Percentiles rank a stretch among this genome's conserved stretches.
Evolutionary conservation across 2,113 vertebrate genomes (phyloP).

Genomic region (Columba janthina): DNA sequence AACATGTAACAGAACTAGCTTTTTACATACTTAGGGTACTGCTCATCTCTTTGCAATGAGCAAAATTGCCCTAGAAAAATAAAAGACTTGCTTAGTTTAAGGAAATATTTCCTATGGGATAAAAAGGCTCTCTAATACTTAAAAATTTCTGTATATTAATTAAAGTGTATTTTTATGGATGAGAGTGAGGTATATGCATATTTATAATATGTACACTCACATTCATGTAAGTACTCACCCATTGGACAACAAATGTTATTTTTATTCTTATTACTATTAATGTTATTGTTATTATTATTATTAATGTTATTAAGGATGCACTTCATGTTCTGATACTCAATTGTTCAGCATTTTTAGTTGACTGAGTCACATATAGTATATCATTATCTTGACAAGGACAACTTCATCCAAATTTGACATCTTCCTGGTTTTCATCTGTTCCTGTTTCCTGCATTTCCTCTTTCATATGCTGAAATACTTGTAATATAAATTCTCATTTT

Average conservation of each 20-base stretch:
- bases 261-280: neutral
- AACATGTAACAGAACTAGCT: neutral
- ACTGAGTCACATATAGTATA: neutral
- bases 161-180: neutral
- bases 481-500: neutral
- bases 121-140: neutral
- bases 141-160: neutral
- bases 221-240: accelerated
- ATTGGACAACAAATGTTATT: neutral
- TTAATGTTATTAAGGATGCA: neutral
- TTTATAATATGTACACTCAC: neutral
- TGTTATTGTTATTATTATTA: neutral
- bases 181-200: neutral
- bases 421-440: neutral
- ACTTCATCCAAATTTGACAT: neutral
- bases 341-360: neutral
- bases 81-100: neutral
- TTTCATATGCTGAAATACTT: neutral
- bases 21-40: neutral
- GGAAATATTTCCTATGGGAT: neutral
- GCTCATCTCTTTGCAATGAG: neutral
- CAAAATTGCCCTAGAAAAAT: neutral
- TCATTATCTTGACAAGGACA: neutral
- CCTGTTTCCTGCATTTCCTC: neutral
- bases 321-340: neutral